Base-by-base conservation (phyloP, 2,888 invertebrate species). In the Polydrusus cervinus region DNA sequence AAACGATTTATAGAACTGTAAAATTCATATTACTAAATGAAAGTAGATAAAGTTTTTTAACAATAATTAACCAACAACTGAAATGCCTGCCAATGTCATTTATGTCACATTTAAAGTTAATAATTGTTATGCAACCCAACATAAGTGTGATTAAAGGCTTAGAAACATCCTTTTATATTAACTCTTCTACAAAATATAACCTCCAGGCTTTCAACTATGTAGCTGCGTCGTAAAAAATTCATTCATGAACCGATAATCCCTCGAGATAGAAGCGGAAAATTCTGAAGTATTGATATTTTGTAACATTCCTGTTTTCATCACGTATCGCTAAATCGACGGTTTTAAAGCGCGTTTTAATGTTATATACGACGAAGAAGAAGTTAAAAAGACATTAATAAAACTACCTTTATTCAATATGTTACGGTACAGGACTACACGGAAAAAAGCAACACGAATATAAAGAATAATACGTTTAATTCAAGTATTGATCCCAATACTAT, bases 161-260 rank as follows among this genome's bases (percentile, higher is more conserved):
- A 45, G n/a, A 45, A 45, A 45, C 45, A 6, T 45, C 5, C 14
- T 14, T 45, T 14, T 45, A 45, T 45, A 45, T 14, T n/a, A n/a
- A n/a, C 9, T 45, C 3, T 30, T 30, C 7, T 30, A 30, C 30
- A 45, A 49, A 6, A 18, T 8, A 49, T 16, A 49, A 10, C 1
- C 16, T 49, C 11, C 10, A 18, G 49, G 8, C 18, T 6, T 49
- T 13, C 18, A 2, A 6, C 25, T 53, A 3, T 25, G 13, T 5
- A 53, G 53, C 20, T 20, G 11, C 25, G 20, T 53, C 25, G 53
- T 53, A 53, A 53, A 53, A 20, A 20, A 25, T 53, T 53, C 53
- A 53, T 53, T 53, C 53, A 53, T 25, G 18, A 6, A 11, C 8
- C 53, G 25, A 53, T 25, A 25, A 53, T 53, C 53, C 25, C 53